phyloP scores from a whole-genome alignment of 2,113 vertebrate genomes.

The Sula dactylatra region DNA sequence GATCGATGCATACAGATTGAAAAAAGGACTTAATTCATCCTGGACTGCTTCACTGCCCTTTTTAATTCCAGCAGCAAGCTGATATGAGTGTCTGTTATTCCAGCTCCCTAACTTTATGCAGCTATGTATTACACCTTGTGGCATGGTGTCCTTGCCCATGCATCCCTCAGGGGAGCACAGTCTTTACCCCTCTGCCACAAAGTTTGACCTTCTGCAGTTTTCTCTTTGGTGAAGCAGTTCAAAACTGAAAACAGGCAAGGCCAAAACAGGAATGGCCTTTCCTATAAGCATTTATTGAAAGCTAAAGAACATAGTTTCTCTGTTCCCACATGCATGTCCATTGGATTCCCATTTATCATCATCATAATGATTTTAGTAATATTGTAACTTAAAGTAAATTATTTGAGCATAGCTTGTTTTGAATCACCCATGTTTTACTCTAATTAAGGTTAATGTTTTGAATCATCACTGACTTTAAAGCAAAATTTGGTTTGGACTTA shows the following conservation, averaged over 20 bases:
- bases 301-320: background rate
- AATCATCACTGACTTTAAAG: background rate
- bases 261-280: background rate
- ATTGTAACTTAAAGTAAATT: background rate
- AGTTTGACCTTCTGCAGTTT: background rate
- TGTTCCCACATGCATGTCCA: fast-evolving
- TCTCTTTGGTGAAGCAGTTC: background rate
- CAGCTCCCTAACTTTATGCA: background rate
- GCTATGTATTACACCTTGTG: fast-evolving
- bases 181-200: too few relatives aligned
- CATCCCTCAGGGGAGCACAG: fast-evolving
- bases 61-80: background rate
- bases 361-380: background rate
- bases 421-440: background rate
- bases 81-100: background rate
- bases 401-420: background rate
- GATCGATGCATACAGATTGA: fast-evolving
- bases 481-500: background rate
- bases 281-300: background rate
- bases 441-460: background rate
- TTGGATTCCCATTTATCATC: background rate
- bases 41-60: background rate
- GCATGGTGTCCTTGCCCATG: fast-evolving
- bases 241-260: background rate
- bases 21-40: background rate